Conservation (phyloP, 2,888 invertebrate genomes). For the Pterobdella sp. region DNA sequence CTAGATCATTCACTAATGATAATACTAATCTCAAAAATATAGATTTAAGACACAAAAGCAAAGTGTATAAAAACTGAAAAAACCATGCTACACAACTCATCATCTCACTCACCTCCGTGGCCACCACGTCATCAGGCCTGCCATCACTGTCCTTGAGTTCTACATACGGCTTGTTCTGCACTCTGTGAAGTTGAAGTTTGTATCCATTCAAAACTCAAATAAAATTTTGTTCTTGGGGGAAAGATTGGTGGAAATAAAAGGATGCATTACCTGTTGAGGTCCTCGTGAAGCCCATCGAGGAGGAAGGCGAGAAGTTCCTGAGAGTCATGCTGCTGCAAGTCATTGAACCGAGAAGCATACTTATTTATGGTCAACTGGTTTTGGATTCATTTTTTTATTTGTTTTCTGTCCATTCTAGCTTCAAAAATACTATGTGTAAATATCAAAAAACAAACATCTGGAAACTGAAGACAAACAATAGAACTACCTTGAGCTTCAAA, state of each 20-base stretch:
- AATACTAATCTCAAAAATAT: too few species aligned
- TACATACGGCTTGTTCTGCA: conserved; percentile 64
- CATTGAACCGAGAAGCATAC: conserved; percentile 75
- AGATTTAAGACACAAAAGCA: too few species aligned
- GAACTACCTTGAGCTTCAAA: conserved; percentile 64
- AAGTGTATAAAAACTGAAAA: too few species aligned
- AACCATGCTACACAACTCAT: too few species aligned
- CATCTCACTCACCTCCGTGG: conserved; percentile 52
- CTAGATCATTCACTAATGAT: too few species aligned
- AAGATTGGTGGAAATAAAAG: not conserved
- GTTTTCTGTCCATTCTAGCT: conserved; percentile 9
- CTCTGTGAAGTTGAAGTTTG: conserved; percentile 52
- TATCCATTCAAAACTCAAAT: not conserved
- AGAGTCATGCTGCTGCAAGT: conserved; percentile 86
- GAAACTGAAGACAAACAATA: not conserved
- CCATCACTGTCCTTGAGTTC: conserved; percentile 70
- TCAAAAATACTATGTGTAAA: not conserved
- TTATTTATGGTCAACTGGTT: conserved; percentile 71
- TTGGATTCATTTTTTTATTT: not conserved
- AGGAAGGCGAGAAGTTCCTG: conserved; percentile 86
- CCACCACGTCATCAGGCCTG: conserved; percentile 63
- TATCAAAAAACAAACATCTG: too few species aligned
- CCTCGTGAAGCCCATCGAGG: conserved; percentile 82
- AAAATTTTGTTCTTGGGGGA: not conserved
- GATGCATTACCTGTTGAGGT: conserved; percentile 61